Percentiles rank a stretch among this genome's conserved stretches.
phyloP scores from a whole-genome alignment of 2,888 invertebrate genomes.

The Orthosia incerta region DNA sequence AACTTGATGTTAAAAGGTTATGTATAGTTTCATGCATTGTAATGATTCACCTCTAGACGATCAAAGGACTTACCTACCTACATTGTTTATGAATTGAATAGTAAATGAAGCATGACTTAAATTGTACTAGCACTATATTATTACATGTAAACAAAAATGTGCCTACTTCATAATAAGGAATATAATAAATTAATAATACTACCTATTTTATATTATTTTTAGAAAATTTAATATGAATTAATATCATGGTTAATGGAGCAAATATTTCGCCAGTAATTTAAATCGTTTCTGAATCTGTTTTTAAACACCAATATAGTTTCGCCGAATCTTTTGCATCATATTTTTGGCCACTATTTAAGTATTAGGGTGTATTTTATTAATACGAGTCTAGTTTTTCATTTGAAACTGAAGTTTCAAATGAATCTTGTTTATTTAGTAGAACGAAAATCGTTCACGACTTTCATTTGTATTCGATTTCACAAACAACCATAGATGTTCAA shows the following conservation, averaged over 20 bases:
- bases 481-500: background rate
- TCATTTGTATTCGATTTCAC: background rate
- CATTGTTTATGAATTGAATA: constrained; percentile 47
- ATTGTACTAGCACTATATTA: constrained; percentile 11
- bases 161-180: background rate
- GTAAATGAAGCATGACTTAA: constrained; percentile 27
- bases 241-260: background rate
- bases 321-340: background rate
- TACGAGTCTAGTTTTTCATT: no score
- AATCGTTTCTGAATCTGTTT: background rate
- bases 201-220: background rate
- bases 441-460: background rate
- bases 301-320: background rate
- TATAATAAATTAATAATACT: no score
- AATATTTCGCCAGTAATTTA: constrained; percentile 2
- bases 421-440: background rate
- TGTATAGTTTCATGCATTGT: constrained; percentile 10
- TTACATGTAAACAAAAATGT: constrained; percentile 8
- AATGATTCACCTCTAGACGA: constrained; percentile 43
- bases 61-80: constrained; percentile 31
- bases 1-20: constrained; percentile 24
- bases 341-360: background rate
- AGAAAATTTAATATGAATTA: background rate
- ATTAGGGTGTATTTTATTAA: background rate
- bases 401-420: background rate